Base-by-base conservation (phyloP, 2,888 invertebrate species). In the Oconnorella tubifera region DNA sequence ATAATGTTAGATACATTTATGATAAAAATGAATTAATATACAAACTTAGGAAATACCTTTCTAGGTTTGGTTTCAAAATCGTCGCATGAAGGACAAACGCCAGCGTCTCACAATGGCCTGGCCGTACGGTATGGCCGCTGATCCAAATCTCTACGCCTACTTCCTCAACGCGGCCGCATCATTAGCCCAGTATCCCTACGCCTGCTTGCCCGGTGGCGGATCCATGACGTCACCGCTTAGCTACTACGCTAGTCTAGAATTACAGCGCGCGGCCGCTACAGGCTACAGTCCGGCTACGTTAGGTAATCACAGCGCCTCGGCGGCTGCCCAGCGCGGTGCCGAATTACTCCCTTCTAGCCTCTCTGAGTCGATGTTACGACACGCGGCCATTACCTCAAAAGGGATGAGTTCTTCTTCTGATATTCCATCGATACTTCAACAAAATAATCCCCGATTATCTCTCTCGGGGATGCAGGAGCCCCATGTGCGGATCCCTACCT, bases 11-110 rank as follows among this genome's bases (percentile, higher is more conserved):
- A n/a, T n/a, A n/a, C n/a, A n/a, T n/a, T n/a, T n/a, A n/a, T n/a
- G n/a, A n/a, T n/a, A n/a, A n/a, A n/a, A n/a, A n/a, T n/a, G n/a
- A n/a, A n/a, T n/a, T n/a, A n/a, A n/a, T n/a, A n/a, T n/a, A n/a
- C n/a, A n/a, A n/a, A n/a, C n/a, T 23, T n/a, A n/a, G n/a, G n/a
- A n/a, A n/a, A n/a, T n/a, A n/a, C 27, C 3, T 62, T 64, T 69
- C 19, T 71, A 80, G 80, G 79, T 80, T 27, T 99, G 98, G 98
- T 99, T 99, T 82, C 95, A 96, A 86, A 96, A 96, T 82, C 87
- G 95, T 48, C 86, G 95, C 58, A 95, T 95, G 94, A 95, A 99
- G 80, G 98, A 99, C 85, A 99, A 99, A 77, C 87, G 98, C 0
- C 97, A 99, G 80, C 86, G 94, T n/a, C 48, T 65, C n/a, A 53